Percentiles rank a stretch among this genome's conserved stretches.
Conservation (phyloP, 2,797 vertebrate species). For the Diplodus puntazzo region DNA sequence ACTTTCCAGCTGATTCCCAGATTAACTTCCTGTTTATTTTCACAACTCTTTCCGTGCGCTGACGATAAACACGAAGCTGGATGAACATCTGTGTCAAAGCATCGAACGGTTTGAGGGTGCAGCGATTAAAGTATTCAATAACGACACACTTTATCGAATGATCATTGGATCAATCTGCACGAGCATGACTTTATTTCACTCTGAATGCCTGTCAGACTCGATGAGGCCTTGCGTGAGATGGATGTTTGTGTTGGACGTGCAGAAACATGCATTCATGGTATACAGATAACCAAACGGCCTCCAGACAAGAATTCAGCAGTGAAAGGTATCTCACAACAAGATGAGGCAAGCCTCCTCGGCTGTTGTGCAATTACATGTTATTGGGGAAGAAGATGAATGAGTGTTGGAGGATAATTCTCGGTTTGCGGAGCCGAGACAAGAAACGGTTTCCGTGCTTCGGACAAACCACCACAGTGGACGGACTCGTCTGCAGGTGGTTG, state of each 20-base stretch:
- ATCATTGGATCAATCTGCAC: conserved; percentile 4
- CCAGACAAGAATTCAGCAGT: conserved; percentile 21
- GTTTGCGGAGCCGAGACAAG: conserved; percentile 17
- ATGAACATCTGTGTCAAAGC: conserved; percentile 13
- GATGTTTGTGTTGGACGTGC: neutral
- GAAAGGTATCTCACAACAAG: conserved; percentile 42
- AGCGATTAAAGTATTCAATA: conserved; percentile 6
- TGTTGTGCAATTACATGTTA: conserved; percentile 40
- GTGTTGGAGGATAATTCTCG: conserved; percentile 41
- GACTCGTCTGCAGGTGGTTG: conserved; percentile 20
- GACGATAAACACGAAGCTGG: conserved; percentile 20
- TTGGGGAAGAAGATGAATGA: conserved; percentile 35
- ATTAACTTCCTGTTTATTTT: conserved; percentile 14
- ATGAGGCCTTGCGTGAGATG: neutral
- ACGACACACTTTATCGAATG: neutral
- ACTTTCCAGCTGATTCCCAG: conserved; percentile 22
- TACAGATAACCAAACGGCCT: conserved; percentile 5
- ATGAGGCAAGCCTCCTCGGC: conserved; percentile 52
- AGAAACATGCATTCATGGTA: neutral
- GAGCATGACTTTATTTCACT: neutral
- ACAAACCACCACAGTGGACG: conserved; percentile 15
- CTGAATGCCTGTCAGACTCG: neutral
- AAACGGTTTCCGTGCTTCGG: neutral
- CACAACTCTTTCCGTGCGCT: neutral
- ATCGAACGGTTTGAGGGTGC: neutral